Percentiles rank a stretch among this genome's conserved stretches.
These are phyloP conservation scores for Gobiocypris rarus DNA, from an alignment of 2,113 vertebrate genomes.

Conservation along the genomic window DNA sequence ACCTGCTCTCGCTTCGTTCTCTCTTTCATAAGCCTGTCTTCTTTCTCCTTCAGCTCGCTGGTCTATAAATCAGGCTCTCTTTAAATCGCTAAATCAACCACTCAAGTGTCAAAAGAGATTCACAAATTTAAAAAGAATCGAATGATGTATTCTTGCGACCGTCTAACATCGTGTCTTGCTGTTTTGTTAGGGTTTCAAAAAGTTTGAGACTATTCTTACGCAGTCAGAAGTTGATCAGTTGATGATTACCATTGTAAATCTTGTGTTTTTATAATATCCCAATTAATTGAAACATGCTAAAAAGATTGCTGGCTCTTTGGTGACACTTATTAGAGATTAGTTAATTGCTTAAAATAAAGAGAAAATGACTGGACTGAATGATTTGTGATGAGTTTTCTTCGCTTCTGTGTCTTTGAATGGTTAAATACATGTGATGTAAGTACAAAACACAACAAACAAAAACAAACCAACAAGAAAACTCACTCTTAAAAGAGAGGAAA, in stretches of 20 bases:
- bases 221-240: neutral
- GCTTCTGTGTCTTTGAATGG: neutral
- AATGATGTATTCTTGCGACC: neutral
- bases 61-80: slow-evolving; percentile 66
- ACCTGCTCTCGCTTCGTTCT: neutral
- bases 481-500: slow-evolving; percentile 15
- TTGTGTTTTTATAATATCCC: neutral
- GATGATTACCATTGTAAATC: neutral
- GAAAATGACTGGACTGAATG: neutral
- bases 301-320: neutral
- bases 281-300: neutral
- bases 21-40: slow-evolving; percentile 47
- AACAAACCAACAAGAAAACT: neutral
- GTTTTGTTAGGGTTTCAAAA: neutral
- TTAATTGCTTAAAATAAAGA: neutral
- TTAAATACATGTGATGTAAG: neutral
- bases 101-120: slow-evolving; percentile 55
- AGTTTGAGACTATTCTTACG: neutral
- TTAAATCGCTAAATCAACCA: slow-evolving; percentile 60
- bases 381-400: neutral
- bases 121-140: slow-evolving; percentile 40
- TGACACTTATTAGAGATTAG: slow-evolving; percentile 7
- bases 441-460: slow-evolving; percentile 11
- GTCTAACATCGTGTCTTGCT: neutral
- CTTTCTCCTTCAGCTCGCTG: slow-evolving; percentile 17